Conservation (phyloP, 2,797 vertebrate species). For the Euphonia xanthogaster region DNA sequence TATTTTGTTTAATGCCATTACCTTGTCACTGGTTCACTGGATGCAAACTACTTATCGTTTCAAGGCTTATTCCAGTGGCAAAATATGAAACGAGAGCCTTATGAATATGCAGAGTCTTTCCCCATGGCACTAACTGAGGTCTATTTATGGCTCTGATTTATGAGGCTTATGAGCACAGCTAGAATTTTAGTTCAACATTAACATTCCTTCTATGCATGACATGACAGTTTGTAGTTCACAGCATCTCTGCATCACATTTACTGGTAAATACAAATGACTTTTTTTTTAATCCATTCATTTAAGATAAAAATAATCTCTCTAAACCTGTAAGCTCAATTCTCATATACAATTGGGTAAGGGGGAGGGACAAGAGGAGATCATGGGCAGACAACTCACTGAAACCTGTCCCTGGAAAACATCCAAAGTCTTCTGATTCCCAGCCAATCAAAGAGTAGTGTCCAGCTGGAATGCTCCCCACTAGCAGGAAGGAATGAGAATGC, state of each 20-base stretch:
- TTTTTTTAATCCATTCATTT: not conserved
- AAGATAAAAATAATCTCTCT: not conserved
- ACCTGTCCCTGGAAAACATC: not conserved
- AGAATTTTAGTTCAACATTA: slow-evolving; percentile 26
- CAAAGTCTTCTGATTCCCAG: not conserved
- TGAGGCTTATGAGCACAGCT: slow-evolving; percentile 2
- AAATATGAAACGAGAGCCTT: not conserved
- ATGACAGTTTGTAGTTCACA: slow-evolving; percentile 30
- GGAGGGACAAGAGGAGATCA: not conserved
- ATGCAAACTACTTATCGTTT: not conserved
- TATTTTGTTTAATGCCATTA: slow-evolving; percentile 42
- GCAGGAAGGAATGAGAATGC: not conserved
- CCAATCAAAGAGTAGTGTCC: not conserved
- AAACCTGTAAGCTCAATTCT: not conserved
- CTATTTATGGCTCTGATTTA: slow-evolving; percentile 36
- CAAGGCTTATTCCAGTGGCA: slow-evolving; percentile 11
- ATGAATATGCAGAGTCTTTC: slow-evolving; percentile 45
- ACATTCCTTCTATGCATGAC: not conserved
- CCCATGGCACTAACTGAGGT: not conserved
- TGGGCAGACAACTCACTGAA: not conserved
- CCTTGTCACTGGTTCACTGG: slow-evolving; percentile 1
- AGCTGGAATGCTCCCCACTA: not conserved
- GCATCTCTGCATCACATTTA: not conserved
- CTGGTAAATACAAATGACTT: not conserved
- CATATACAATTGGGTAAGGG: not conserved